A percentile compares a stretch with the other conserved stretches of the same genome.
Conservation (phyloP, 2,888 invertebrate species). For the Philhelius pedissequus region DNA sequence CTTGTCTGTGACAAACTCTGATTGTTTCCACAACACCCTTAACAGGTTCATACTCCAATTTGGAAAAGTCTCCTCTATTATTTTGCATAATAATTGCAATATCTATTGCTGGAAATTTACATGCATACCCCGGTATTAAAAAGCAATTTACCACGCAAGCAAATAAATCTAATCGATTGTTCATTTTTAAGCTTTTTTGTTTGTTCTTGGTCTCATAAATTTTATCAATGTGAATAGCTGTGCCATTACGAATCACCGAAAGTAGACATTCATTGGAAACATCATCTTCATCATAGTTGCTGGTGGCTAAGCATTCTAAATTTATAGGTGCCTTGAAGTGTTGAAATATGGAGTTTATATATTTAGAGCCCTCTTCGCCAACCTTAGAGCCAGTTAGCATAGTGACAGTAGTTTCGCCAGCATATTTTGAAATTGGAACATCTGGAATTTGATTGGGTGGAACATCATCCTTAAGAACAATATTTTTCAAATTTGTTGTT, state of each 20-base stretch:
- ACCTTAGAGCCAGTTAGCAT: conserved; percentile 70
- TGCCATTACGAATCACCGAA: conserved; percentile 73
- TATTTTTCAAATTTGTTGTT: not conserved
- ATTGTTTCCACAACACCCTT: conserved; percentile 74
- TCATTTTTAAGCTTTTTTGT: conserved; percentile 69
- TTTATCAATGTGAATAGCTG: conserved; percentile 35
- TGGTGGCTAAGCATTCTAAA: conserved; percentile 70
- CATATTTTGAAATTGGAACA: not conserved
- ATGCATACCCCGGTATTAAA: conserved; percentile 72
- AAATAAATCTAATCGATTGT: conserved; percentile 59
- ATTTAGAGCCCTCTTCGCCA: conserved; percentile 71
- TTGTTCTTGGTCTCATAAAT: not conserved
- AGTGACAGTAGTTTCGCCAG: conserved; percentile 71
- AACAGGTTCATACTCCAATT: conserved; percentile 75
- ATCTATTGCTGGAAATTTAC: not conserved
- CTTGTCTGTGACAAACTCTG: conserved; percentile 60
- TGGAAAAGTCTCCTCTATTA: conserved; percentile 72
- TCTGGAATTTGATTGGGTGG: not conserved
- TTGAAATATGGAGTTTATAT: conserved; percentile 70
- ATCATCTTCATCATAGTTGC: conserved; percentile 5
- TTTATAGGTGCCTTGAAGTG: conserved; percentile 72
- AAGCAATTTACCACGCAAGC: conserved; percentile 69
- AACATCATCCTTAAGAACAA: not conserved
- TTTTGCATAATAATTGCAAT: conserved; percentile 71
- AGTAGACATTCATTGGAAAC: conserved; percentile 69